Evolutionary conservation across 2,888 invertebrate species (phyloP).

Genomic region (Agrotis clavis): DNA sequence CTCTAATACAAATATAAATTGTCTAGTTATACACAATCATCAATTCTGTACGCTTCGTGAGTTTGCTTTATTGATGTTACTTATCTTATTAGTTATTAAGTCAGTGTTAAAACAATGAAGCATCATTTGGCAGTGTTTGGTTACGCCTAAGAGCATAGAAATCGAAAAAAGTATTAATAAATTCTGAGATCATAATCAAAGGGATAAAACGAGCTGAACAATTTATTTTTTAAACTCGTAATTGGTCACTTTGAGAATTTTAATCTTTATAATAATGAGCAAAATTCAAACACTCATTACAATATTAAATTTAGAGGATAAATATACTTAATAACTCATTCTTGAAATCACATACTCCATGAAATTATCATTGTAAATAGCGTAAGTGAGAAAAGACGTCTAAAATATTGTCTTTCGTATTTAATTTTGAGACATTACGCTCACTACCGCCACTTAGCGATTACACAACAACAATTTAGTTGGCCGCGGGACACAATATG

Average conservation of each 20-base stretch:
- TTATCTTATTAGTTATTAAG: slow-evolving; percentile 11
- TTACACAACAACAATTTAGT: slow-evolving; percentile 44
- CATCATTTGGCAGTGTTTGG: slow-evolving; percentile 74
- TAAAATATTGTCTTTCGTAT: slow-evolving; percentile 19
- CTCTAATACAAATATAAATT: background rate
- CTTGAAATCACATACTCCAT: slow-evolving; percentile 40
- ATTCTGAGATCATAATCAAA: slow-evolving; percentile 57
- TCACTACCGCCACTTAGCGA: slow-evolving; percentile 51
- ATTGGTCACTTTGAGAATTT: slow-evolving; percentile 66
- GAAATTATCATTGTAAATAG: slow-evolving; percentile 33
- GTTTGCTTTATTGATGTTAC: slow-evolving; percentile 36
- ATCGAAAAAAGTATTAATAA: slow-evolving; percentile 14
- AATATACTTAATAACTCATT: slow-evolving; percentile 54
- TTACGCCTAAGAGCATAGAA: slow-evolving; percentile 40
- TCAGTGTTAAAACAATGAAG: slow-evolving; percentile 54
- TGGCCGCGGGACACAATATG: slow-evolving; percentile 41
- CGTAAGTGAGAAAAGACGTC: slow-evolving; percentile 43
- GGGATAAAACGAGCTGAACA: slow-evolving; percentile 41
- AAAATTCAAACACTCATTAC: slow-evolving; percentile 66
- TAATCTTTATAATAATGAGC: slow-evolving; percentile 69
- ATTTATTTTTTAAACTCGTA: slow-evolving; percentile 32
- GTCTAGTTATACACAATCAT: background rate
- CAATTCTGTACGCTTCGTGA: slow-evolving; percentile 7
- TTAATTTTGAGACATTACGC: slow-evolving; percentile 19
- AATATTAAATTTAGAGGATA: slow-evolving; percentile 62